phyloP scores from a whole-genome alignment of 2,888 invertebrate genomes.

The Sthenelais limicola region DNA sequence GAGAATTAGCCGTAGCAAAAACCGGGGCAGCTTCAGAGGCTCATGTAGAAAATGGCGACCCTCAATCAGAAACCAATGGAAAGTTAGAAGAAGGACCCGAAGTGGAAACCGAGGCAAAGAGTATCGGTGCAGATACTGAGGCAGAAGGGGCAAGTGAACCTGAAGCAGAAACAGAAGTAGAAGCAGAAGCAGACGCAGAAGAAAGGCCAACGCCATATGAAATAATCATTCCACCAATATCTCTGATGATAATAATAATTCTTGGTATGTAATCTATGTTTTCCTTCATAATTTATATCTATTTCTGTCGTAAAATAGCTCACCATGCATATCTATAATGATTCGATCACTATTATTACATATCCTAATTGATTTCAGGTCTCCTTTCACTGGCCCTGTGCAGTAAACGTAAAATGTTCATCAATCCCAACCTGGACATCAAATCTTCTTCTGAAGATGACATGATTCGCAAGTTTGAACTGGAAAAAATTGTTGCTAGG shows the following conservation, averaged over 20 bases:
- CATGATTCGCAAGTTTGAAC: neutral
- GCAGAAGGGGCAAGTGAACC: slow-evolving; percentile 24
- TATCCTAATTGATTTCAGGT: slow-evolving; percentile 16
- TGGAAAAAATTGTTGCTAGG: neutral
- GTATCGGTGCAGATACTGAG: slow-evolving; percentile 4
- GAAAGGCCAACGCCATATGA: slow-evolving; percentile 40
- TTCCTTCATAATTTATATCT: neutral
- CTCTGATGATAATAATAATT: slow-evolving; percentile 51
- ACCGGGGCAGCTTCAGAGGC: slow-evolving; percentile 37
- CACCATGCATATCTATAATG: too few species aligned
- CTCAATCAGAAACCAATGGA: too few species aligned
- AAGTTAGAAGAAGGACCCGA: slow-evolving; percentile 34
- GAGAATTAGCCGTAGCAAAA: neutral
- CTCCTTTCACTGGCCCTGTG: too few species aligned
- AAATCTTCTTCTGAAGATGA: too few species aligned
- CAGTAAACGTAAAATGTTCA: too few species aligned
- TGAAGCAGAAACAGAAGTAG: slow-evolving; percentile 31
- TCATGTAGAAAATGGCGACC: neutral
- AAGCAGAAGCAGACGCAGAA: slow-evolving; percentile 40
- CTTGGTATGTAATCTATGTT: slow-evolving; percentile 47
- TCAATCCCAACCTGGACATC: too few species aligned
- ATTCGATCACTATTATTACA: too few species aligned
- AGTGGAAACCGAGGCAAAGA: slow-evolving; percentile 7
- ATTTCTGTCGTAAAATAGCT: too few species aligned
- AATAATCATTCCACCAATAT: slow-evolving; percentile 52